Evolutionary conservation across 2,888 invertebrate species (phyloP).

Genomic region (Sclerodermus sp.): DNA sequence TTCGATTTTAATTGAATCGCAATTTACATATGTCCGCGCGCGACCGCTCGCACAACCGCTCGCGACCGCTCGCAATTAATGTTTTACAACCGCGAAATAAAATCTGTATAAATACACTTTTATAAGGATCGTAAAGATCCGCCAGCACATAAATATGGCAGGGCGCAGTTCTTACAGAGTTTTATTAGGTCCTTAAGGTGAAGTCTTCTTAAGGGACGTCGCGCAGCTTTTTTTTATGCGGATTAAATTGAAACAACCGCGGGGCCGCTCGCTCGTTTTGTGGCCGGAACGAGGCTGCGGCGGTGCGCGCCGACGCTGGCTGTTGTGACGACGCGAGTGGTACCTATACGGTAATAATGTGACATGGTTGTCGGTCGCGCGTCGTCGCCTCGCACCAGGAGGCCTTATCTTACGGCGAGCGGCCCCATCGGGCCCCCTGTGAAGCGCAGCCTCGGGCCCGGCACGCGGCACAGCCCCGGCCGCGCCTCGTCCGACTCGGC

Average conservation of each 20-base stretch:
- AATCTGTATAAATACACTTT: background rate
- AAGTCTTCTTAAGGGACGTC: background rate
- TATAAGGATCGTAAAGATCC: background rate
- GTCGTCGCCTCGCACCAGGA: slow-evolving; percentile 55
- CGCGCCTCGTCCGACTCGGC: background rate
- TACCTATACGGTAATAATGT: slow-evolving; percentile 54
- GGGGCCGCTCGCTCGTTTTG: background rate
- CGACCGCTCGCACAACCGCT: too few species aligned
- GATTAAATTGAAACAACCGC: background rate
- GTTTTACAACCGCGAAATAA: background rate
- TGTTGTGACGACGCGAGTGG: slow-evolving; percentile 53
- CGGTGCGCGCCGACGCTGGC: slow-evolving; percentile 15
- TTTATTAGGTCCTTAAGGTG: background rate
- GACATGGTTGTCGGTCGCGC: slow-evolving; percentile 57
- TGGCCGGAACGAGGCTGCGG: background rate
- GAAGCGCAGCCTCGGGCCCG: slow-evolving; percentile 44
- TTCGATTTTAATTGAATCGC: too few species aligned
- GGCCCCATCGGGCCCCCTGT: slow-evolving; percentile 48
- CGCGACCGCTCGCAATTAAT: too few species aligned
- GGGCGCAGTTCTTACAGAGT: background rate
- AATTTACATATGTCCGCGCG: too few species aligned
- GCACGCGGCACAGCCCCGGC: slow-evolving; percentile 53
- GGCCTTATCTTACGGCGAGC: slow-evolving; percentile 49
- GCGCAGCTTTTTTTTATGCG: background rate
- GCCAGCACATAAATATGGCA: background rate